A percentile compares a stretch with the other conserved stretches of the same genome.
Conservation (phyloP, 2,113 vertebrate species). For the Aphelocoma coerulescens region DNA sequence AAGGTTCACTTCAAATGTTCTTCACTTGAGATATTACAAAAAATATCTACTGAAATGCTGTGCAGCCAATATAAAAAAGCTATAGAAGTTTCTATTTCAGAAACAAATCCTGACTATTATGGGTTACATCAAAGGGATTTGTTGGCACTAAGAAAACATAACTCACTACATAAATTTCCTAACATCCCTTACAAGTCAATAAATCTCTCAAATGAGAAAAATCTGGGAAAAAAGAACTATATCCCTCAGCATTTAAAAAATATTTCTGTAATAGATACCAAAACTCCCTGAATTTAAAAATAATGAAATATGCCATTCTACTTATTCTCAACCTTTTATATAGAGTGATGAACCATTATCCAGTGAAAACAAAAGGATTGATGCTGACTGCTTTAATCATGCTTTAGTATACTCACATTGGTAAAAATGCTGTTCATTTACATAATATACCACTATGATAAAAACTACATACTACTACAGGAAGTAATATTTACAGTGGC, state of each 20-base stretch:
- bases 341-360: background rate
- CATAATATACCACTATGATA: background rate
- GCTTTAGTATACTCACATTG: background rate
- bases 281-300: background rate
- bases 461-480: conserved; percentile 13
- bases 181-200: background rate
- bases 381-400: background rate
- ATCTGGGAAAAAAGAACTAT: background rate
- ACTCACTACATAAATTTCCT: background rate
- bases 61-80: background rate
- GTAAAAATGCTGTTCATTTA: conserved; percentile 1
- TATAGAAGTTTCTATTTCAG: background rate
- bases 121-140: background rate
- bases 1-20: background rate
- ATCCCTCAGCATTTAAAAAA: background rate
- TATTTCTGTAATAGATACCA: background rate
- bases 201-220: background rate
- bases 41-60: background rate
- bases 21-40: background rate
- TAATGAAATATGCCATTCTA: background rate
- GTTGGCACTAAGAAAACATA: background rate
- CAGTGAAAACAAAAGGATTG: background rate
- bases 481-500: background rate
- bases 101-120: background rate
- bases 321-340: background rate